These are phyloP conservation scores for Glaucidium brasilianum DNA, from an alignment of 2,113 vertebrate species.

Conservation along the genomic window DNA sequence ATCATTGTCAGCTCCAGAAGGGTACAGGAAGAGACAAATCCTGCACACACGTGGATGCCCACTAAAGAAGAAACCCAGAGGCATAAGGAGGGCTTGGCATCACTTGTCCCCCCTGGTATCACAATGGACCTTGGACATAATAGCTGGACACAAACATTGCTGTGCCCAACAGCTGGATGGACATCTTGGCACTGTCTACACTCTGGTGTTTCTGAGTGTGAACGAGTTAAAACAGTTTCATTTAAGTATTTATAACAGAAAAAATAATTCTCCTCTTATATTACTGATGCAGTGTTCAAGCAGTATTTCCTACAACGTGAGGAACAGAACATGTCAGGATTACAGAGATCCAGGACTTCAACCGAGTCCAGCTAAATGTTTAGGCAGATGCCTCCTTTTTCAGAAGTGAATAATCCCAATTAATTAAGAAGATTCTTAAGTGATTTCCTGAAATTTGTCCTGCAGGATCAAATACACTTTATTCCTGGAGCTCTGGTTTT, in stretches of 20 bases:
- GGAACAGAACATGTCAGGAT: background rate
- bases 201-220: background rate
- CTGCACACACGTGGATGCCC: rapidly evolving
- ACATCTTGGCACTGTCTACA: background rate
- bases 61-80: background rate
- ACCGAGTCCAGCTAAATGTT: background rate
- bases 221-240: background rate
- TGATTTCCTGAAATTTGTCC: background rate
- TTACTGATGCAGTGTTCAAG: background rate
- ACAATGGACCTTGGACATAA: background rate
- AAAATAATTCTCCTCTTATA: background rate
- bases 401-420: background rate
- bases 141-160: background rate
- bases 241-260: background rate
- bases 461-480: slow-evolving; percentile 5
- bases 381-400: background rate
- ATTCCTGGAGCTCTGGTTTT: background rate
- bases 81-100: background rate
- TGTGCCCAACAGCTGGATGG: background rate
- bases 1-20: background rate
- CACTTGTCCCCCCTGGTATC: background rate
- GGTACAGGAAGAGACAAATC: background rate
- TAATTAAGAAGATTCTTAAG: background rate
- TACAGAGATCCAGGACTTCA: background rate
- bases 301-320: background rate